Evolutionary conservation across 2,113 vertebrate genomes (phyloP).

Genomic region (Bubo bubo): DNA sequence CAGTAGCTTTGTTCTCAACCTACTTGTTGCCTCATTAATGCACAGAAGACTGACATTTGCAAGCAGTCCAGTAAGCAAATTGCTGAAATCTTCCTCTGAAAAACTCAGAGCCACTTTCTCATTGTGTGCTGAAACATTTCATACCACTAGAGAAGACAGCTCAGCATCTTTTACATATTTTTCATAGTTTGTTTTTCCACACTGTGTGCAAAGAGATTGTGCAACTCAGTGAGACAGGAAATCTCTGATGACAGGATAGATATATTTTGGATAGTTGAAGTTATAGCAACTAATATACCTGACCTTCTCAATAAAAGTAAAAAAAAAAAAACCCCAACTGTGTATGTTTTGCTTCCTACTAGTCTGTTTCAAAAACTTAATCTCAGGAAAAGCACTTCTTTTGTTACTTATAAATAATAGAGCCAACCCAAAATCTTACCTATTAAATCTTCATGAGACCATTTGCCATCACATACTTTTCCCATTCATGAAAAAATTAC

Average conservation of each 20-base stretch:
- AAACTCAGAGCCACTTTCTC: background rate
- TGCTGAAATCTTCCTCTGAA: background rate
- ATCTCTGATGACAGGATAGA: background rate
- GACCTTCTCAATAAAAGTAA: background rate
- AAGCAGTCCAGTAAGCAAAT: background rate
- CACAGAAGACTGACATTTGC: background rate
- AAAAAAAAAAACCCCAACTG: background rate
- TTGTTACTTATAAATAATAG: background rate
- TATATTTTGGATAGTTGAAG: background rate
- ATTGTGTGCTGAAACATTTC: background rate
- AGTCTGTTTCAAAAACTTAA: background rate
- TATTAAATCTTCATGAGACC: background rate
- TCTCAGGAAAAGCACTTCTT: background rate
- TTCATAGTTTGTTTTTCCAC: background rate
- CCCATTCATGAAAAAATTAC: background rate
- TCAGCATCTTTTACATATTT: background rate
- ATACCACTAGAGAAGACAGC: background rate
- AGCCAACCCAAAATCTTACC: background rate
- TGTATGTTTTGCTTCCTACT: background rate
- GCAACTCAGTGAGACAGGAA: background rate
- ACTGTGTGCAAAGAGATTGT: background rate
- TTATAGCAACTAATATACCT: background rate
- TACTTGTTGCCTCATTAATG: background rate
- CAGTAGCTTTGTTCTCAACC: background rate
- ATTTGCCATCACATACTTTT: background rate